phyloP scores from a whole-genome alignment of 2,888 invertebrate genomes.

The Dione vanillae region DNA sequence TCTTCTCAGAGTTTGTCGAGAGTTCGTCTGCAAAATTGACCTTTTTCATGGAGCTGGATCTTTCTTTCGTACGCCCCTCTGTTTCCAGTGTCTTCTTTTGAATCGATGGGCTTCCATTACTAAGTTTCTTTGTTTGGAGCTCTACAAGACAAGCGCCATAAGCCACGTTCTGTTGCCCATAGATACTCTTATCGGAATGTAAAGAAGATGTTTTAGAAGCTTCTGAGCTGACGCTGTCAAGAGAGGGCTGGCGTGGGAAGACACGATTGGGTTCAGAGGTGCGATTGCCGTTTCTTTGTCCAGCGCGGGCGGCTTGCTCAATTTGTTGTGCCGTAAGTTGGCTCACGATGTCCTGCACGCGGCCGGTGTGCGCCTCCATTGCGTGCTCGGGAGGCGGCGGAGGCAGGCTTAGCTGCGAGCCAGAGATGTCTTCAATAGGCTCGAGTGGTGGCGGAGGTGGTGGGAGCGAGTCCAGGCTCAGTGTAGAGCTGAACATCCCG shows the following conservation, averaged over 20 bases:
- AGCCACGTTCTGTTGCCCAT: conserved; percentile 67
- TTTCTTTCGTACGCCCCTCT: conserved; percentile 41
- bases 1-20: conserved; percentile 77
- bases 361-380: conserved; percentile 65
- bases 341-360: conserved; percentile 74
- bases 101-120: conserved; percentile 67
- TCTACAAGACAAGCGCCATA: conserved; percentile 84
- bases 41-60: conserved; percentile 71
- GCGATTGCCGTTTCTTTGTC: conserved; percentile 69
- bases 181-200: conserved; percentile 72
- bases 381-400: conserved; percentile 88
- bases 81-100: conserved; percentile 77
- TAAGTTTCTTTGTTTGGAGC: conserved; percentile 81
- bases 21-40: conserved; percentile 87
- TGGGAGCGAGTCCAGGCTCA: conserved; percentile 91
- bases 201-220: conserved; percentile 75
- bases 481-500: conserved; percentile 88
- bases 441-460: conserved; percentile 88
- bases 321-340: conserved; percentile 73
- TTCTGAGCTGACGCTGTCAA: conserved; percentile 82
- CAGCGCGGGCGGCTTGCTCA: conserved; percentile 66
- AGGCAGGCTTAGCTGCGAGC: conserved; percentile 90
- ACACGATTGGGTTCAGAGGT: conserved; percentile 67
- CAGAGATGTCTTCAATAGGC: conserved; percentile 82
- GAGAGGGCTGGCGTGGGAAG: conserved; percentile 83